Base-by-base conservation (phyloP, 2,888 invertebrate species). In the Caenorhabditis sp. region DNA sequence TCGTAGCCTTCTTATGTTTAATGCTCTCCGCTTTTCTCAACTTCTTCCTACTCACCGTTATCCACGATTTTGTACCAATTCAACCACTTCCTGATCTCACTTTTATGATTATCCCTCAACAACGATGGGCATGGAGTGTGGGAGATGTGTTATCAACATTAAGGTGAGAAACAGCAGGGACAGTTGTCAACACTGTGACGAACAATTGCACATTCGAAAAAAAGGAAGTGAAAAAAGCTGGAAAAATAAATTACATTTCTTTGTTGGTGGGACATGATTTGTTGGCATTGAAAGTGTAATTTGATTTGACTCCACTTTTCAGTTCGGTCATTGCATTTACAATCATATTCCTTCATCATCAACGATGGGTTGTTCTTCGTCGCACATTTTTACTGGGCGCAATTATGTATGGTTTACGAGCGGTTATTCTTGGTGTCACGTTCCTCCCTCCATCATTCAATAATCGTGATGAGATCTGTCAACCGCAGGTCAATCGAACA, bases 121-220 rank as follows among this genome's bases (percentile, higher is more conserved):
- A 87, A 63, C 50, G 82, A 58, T 87, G 87, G 87, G 87, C 87
- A 6, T 87, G 87, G 87, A 77, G 81, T 24, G 84, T 87, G 12
- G 86, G 86, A 24, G 87, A 87, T 69, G 85, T 86, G 1, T 69
- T 87, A 8, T 85, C 84, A 6, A 85, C 85, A 6, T 67, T 86
- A 6, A 87, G 83, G 85, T 85, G n/a, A n/a, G n/a, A n/a, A 31
- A 31, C 5, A 12, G 31, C 31, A 31, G 31, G 31, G 31, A 31
- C 31, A 31, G 31, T 31, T 31, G 31, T 31, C 4, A 6, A 31
- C 31, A 31, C 31, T 10, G 31, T 31, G 31, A 31, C 31, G 31
- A 31, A 31, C 31, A 31, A 31, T 31, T 31, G 31, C 31, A 31
- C 31, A 31, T n/a, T n/a, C n/a, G n/a, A n/a, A n/a, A n/a, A n/a